These are phyloP conservation scores for Papilio polyxenes DNA, from an alignment of 1,140 invertebrate species.

Conservation along the genomic window DNA sequence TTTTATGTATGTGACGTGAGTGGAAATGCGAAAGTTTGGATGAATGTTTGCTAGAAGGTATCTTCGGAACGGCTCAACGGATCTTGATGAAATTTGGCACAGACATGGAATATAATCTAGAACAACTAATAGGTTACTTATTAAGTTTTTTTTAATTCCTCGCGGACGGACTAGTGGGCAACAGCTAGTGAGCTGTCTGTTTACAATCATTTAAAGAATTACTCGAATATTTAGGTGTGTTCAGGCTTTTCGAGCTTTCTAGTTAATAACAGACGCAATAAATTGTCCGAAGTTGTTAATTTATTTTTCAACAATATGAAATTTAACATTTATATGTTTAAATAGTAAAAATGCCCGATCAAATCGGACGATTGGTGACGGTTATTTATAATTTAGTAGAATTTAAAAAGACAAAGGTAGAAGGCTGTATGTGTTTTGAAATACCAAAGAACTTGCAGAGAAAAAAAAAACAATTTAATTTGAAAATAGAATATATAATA, in stretches of 20 bases:
- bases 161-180: too few species aligned
- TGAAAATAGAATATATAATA: too few species aligned
- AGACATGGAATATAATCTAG: too few species aligned
- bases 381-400: slow-evolving; percentile 42
- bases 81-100: too few species aligned
- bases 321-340: slow-evolving; percentile 39
- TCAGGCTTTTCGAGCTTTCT: slow-evolving; percentile 49
- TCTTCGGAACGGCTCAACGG: too few species aligned
- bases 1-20: too few species aligned
- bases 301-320: slow-evolving; percentile 44
- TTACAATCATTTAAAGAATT: not conserved
- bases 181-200: too few species aligned
- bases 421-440: not conserved
- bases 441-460: not conserved
- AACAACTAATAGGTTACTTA: too few species aligned
- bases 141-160: too few species aligned
- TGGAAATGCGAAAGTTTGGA: too few species aligned
- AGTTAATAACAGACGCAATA: slow-evolving; percentile 52
- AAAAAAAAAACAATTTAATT: too few species aligned
- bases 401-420: not conserved
- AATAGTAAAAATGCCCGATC: slow-evolving; percentile 69
- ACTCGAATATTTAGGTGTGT: slow-evolving; percentile 40
- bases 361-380: slow-evolving; percentile 60
- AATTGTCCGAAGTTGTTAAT: slow-evolving; percentile 38
- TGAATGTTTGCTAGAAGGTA: too few species aligned